Percentiles rank a stretch among this genome's conserved stretches.
Conservation (phyloP, 2,113 vertebrate species). For the Eretmochelys imbricata region DNA sequence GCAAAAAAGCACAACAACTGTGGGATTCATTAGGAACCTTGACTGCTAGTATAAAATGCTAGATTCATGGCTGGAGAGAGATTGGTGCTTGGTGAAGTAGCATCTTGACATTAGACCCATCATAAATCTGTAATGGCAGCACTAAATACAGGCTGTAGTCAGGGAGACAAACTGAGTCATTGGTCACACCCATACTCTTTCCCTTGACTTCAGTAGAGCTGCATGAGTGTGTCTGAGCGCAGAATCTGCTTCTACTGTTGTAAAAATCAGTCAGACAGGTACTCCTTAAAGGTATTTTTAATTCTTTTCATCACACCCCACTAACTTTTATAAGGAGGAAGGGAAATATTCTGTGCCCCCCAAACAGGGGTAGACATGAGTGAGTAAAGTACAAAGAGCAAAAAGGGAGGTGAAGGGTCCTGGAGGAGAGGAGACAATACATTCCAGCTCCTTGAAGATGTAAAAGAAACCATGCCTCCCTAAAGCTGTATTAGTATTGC, state of each 20-base stretch:
- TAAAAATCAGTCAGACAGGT: not conserved
- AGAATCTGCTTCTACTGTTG: not conserved
- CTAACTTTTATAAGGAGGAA: slow-evolving; percentile 24
- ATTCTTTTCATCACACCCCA: not conserved
- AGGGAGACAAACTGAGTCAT: not conserved
- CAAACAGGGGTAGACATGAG: not conserved
- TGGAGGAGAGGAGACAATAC: not conserved
- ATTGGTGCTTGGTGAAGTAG: not conserved
- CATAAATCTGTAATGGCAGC: not conserved
- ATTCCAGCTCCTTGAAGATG: not conserved
- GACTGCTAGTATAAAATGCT: not conserved
- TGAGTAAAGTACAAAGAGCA: not conserved
- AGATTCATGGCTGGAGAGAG: not conserved
- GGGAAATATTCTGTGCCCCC: not conserved
- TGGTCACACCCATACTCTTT: not conserved
- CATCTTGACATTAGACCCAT: not conserved
- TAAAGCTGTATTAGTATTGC: not conserved
- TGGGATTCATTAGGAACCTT: not conserved
- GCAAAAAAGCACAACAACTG: not conserved
- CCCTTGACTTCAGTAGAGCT: not conserved
- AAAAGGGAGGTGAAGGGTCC: not conserved
- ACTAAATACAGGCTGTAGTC: not conserved
- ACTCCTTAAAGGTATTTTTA: not conserved
- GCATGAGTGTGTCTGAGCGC: not conserved
- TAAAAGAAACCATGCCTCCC: not conserved